Evolutionary conservation across 2,888 invertebrate species (phyloP).

Genomic region (Pyrocoelia pectoralis): DNA sequence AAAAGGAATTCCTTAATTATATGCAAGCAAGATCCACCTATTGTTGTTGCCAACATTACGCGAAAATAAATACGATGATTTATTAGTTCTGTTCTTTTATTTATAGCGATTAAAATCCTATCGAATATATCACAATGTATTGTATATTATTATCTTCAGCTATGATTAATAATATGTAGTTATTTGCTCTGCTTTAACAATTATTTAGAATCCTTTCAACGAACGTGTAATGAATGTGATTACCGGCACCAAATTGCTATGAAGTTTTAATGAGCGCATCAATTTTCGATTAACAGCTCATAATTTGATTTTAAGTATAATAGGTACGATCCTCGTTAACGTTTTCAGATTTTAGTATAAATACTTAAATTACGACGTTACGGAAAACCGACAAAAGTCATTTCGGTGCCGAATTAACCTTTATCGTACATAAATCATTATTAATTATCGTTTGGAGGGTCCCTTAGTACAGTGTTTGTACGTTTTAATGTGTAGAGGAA

Average conservation of each 20-base stretch:
- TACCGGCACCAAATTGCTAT: conserved; percentile 11
- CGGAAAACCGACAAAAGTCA: neutral
- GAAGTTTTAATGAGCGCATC: conserved; percentile 12
- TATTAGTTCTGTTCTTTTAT: neutral
- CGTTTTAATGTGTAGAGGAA: no score
- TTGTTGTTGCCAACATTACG: neutral
- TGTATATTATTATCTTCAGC: no score
- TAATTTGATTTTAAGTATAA: conserved; percentile 17
- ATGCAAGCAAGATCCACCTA: neutral
- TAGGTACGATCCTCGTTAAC: neutral
- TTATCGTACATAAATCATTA: neutral
- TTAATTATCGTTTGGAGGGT: neutral
- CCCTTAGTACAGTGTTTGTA: neutral
- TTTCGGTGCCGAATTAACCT: neutral
- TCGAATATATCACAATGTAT: no score
- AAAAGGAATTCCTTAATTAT: neutral
- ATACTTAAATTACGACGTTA: neutral
- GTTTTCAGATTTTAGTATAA: neutral
- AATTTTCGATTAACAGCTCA: conserved; percentile 14
- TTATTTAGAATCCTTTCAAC: neutral
- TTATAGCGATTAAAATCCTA: neutral
- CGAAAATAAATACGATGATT: neutral
- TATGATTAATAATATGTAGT: neutral
- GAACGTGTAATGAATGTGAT: conserved; percentile 4
- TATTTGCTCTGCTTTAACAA: conserved; percentile 3